Evolutionary conservation across 2,797 vertebrate species (phyloP), one percentile per base, ranked within the genome.

Genomic region (Malacoctenus gilli): DNA sequence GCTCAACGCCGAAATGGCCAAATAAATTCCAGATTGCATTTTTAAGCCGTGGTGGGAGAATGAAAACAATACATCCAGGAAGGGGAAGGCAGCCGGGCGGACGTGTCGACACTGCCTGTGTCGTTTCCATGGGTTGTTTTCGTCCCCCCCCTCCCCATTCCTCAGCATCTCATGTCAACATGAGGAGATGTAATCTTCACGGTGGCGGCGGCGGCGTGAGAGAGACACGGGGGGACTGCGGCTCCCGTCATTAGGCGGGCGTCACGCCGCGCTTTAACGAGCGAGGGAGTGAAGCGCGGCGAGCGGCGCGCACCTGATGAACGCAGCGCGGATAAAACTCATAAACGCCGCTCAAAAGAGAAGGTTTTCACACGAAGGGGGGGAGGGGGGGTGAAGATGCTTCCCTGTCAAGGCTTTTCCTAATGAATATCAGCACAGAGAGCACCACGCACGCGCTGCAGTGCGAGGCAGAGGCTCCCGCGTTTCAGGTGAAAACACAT

Each of bases 21-120:
- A 69, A 78, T 65, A 63, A 66, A 72, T 60, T 70, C 42, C 63
- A 68, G 51, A 80, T 66, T 68, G 54, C 15, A 37, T 50, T 68
- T 68, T 71, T 50, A 75, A 66, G 61, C 59, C 5, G n/a, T 19
- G 2, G 30, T 42, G n/a, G n/a, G n/a, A 57, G 66, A 63, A 76
- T 77, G 69, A 71, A 78, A 84, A 79, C 58, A 78, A 72, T 73
- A 55, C 43, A 59, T 80, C 71, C 19, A 52, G 39, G 11, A 52
- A 37, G 12, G n/a, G n/a, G n/a, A 31, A 77, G 59, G 40, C 56
- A 58, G 62, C 43, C 15, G 36, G 42, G 52, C 46, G 58, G 72
- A 53, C 53, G 39, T 67, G 53, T 60, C 63, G 57, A 67, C 74
- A 63, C 37, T 36, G 68, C 72, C 61, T 54, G 19, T 4, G 1